Conservation (phyloP, 2,888 invertebrate genomes). For the Acrobasis consociella region DNA sequence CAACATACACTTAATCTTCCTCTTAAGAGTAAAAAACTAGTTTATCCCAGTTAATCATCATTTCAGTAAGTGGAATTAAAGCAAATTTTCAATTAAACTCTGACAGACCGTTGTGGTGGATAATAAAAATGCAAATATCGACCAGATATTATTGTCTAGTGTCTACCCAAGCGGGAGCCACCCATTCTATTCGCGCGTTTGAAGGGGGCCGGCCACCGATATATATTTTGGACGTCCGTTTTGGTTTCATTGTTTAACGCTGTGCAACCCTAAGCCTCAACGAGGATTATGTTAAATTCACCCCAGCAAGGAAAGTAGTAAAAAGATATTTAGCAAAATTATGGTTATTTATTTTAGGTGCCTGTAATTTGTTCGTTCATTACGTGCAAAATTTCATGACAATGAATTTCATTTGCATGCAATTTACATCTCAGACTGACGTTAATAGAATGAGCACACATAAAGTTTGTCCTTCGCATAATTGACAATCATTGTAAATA, state of each 20-base stretch:
- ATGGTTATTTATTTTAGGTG: neutral
- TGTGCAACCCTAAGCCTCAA: slow-evolving; percentile 28
- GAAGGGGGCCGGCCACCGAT: slow-evolving; percentile 41
- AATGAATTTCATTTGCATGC: slow-evolving; percentile 3
- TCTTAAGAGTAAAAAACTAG: no score
- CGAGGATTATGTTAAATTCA: slow-evolving; percentile 30
- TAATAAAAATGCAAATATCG: slow-evolving; percentile 71
- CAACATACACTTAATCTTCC: no score
- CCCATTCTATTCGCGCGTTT: slow-evolving; percentile 50
- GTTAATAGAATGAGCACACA: neutral
- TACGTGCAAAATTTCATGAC: neutral
- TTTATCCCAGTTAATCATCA: no score
- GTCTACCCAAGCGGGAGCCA: slow-evolving; percentile 61
- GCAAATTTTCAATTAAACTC: slow-evolving; percentile 40
- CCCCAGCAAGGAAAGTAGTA: slow-evolving; percentile 31
- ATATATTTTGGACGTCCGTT: slow-evolving; percentile 45
- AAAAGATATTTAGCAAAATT: neutral
- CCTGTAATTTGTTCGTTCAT: neutral
- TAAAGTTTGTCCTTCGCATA: neutral
- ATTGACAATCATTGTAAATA: neutral
- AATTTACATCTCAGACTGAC: neutral
- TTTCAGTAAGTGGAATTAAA: no score
- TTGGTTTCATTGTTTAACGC: slow-evolving; percentile 44
- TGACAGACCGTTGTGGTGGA: slow-evolving; percentile 38
- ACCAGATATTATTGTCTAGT: slow-evolving; percentile 67